These are phyloP conservation scores for Eufriesea mexicana DNA, from an alignment of 1,140 invertebrate genomes.

Conservation along the genomic window DNA sequence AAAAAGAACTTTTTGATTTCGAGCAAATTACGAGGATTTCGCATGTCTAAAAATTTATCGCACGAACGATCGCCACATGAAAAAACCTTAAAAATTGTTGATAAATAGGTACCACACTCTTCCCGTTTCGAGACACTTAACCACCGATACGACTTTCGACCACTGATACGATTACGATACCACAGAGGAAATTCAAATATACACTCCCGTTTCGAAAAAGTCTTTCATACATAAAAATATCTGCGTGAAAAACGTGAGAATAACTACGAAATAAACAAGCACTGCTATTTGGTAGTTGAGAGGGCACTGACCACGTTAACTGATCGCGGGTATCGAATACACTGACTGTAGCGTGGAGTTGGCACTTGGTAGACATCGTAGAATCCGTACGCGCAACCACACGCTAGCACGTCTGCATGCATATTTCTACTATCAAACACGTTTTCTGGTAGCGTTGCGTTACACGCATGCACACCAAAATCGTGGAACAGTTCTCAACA, in stretches of 20 bases:
- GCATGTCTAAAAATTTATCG: not conserved
- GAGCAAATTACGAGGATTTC: too few species aligned
- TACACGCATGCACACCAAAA: not conserved
- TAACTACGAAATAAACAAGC: not conserved
- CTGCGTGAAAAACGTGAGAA: not conserved
- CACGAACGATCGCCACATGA: conserved; percentile 16
- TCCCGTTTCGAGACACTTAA: not conserved
- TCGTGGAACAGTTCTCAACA: not conserved
- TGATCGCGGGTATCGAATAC: conserved; percentile 58
- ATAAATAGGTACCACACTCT: not conserved
- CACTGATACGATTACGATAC: too few species aligned
- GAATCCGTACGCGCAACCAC: not conserved
- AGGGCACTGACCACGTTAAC: conserved; percentile 67
- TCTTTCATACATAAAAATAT: not conserved
- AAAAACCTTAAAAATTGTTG: not conserved
- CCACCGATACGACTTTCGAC: not conserved
- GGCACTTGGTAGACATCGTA: conserved; percentile 53
- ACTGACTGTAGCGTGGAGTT: conserved; percentile 52
- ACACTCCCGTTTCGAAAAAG: not conserved
- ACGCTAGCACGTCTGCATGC: not conserved
- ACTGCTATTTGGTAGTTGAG: conserved; percentile 45
- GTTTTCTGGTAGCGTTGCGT: not conserved
- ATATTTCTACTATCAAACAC: not conserved
- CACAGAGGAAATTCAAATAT: not conserved
- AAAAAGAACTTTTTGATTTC: not conserved